Evolutionary conservation across 2,113 vertebrate genomes (phyloP).

Genomic region (Osmerus mordax): DNA sequence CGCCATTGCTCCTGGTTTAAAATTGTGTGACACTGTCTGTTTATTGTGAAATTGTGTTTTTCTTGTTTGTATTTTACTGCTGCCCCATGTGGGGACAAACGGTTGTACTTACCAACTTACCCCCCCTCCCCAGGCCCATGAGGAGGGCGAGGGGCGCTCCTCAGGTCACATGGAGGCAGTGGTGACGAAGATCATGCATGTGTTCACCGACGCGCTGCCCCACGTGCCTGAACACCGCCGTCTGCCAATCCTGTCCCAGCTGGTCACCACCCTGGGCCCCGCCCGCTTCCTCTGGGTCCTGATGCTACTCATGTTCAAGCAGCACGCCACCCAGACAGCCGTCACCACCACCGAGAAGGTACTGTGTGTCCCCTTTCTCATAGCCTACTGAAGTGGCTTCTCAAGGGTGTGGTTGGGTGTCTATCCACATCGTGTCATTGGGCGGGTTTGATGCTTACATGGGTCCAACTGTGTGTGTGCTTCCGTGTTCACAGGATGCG

Average conservation of each 20-base stretch:
- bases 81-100: background rate
- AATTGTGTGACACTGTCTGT: too few relatives aligned
- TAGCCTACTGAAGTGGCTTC: too few relatives aligned
- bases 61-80: background rate
- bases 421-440: too few relatives aligned
- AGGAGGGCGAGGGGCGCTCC: constrained; percentile 64
- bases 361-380: background rate
- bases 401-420: too few relatives aligned
- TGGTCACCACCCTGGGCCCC: constrained; percentile 79
- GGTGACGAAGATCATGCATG: constrained; percentile 79
- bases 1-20: too few relatives aligned
- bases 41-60: background rate
- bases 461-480: background rate
- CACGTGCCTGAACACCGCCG: constrained; percentile 91
- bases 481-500: constrained; percentile 73
- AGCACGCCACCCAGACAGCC: constrained; percentile 79
- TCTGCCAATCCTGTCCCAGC: constrained; percentile 81
- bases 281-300: constrained; percentile 89
- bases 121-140: constrained; percentile 71
- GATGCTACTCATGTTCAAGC: constrained; percentile 84
- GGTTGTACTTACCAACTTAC: background rate
- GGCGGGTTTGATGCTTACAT: background rate
- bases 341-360: constrained; percentile 74
- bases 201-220: constrained; percentile 91
- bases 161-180: constrained; percentile 68